Conservation (phyloP, 2,888 invertebrate genomes). For the Camponotus fellah region DNA sequence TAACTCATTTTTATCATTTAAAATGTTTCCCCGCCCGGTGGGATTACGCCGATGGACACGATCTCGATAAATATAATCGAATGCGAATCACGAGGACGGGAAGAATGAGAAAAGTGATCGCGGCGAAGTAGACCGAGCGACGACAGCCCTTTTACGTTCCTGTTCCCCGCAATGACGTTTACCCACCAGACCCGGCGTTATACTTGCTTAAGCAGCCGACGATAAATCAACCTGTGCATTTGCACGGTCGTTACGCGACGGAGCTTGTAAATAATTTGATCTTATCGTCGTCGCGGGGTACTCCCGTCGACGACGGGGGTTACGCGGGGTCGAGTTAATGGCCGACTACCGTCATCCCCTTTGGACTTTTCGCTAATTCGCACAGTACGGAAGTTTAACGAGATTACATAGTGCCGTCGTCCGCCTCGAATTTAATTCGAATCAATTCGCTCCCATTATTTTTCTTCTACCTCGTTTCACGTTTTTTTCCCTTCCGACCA, state of each 20-base stretch:
- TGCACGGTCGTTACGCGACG: constrained; percentile 47
- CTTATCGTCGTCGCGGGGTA: constrained; percentile 48
- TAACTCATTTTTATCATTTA: constrained; percentile 58
- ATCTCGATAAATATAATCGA: constrained; percentile 51
- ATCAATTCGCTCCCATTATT: constrained; percentile 57
- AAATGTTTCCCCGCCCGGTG: constrained; percentile 30
- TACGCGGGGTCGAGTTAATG: constrained; percentile 51
- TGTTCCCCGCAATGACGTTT: constrained; percentile 34
- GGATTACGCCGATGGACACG: constrained; percentile 12
- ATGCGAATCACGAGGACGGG: neutral
- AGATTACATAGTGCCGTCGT: constrained; percentile 50
- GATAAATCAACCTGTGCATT: constrained; percentile 56
- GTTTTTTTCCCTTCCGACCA: constrained; percentile 35
- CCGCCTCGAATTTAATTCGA: constrained; percentile 56
- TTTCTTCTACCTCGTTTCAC: constrained; percentile 15
- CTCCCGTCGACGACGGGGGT: neutral
- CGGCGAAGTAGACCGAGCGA: constrained; percentile 17
- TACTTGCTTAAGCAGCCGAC: constrained; percentile 39
- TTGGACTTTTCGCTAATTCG: constrained; percentile 63
- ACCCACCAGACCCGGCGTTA: neutral
- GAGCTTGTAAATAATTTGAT: constrained; percentile 60
- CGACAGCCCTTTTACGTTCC: constrained; percentile 26
- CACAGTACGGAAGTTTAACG: constrained; percentile 57
- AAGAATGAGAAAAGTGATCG: constrained; percentile 13
- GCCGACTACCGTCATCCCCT: constrained; percentile 56